Evolutionary conservation across 2,113 vertebrate species (phyloP).

Genomic region (Choloepus hoffmanni): DNA sequence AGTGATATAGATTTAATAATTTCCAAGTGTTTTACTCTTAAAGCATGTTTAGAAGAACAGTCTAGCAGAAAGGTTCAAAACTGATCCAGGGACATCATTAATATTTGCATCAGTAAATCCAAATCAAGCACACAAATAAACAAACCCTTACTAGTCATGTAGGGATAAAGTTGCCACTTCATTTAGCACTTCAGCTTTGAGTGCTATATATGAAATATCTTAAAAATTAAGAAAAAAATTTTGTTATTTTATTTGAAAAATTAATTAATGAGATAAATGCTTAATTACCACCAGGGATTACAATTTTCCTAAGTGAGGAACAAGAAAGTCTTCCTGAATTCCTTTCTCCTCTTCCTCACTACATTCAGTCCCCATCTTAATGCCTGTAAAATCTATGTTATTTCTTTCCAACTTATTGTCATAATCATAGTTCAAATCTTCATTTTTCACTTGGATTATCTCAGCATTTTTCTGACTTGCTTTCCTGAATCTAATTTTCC

Average conservation of each 20-base stretch:
- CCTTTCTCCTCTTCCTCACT: not conserved
- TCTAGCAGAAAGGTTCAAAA: not conserved
- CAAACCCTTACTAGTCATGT: not conserved
- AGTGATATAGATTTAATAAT: constrained; percentile 51
- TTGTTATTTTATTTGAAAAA: not conserved
- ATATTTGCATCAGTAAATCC: not conserved
- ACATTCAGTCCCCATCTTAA: not conserved
- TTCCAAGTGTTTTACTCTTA: constrained; percentile 44
- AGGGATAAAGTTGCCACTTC: not conserved
- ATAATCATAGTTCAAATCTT: not conserved
- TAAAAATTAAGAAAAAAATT: not conserved
- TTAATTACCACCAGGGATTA: not conserved
- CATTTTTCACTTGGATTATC: not conserved
- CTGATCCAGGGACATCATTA: not conserved
- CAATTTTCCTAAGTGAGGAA: not conserved
- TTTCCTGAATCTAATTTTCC: not conserved
- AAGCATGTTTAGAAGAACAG: constrained; percentile 29
- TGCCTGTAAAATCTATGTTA: not conserved
- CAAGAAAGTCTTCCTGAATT: not conserved
- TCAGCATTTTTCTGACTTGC: not conserved
- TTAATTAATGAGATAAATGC: not conserved
- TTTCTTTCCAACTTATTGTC: not conserved
- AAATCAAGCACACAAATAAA: not conserved
- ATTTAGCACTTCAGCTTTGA: not conserved
- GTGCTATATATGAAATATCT: not conserved